Percentiles rank a stretch among this genome's conserved stretches.
phyloP scores from a whole-genome alignment of 1,140 invertebrate species.

The Cydia pomonella region DNA sequence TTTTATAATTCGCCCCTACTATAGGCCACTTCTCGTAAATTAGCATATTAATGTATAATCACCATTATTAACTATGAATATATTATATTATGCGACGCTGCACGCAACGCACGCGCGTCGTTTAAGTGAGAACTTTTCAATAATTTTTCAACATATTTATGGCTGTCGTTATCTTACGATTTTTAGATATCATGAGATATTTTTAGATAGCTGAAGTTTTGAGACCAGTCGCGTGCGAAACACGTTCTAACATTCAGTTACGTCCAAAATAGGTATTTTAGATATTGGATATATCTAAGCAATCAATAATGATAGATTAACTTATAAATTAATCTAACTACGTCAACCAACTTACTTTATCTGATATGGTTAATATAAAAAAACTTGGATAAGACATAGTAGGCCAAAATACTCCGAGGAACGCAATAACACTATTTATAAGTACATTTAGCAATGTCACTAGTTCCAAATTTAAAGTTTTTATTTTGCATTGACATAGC shows the following conservation, averaged over 20 bases:
- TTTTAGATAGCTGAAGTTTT: background rate
- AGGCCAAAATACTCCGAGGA: too few relatives aligned
- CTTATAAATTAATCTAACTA: background rate
- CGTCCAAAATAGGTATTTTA: background rate
- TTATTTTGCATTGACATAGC: too few relatives aligned
- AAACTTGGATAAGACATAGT: too few relatives aligned
- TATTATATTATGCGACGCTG: background rate
- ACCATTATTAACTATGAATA: conserved; percentile 17
- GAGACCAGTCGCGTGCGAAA: conserved; percentile 20
- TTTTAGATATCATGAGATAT: conserved; percentile 25
- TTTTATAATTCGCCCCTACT: background rate
- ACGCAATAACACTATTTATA: too few relatives aligned
- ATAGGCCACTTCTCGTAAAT: background rate
- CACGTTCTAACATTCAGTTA: background rate
- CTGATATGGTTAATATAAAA: too few relatives aligned
- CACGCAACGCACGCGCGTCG: conserved; percentile 13
- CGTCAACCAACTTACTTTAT: background rate
- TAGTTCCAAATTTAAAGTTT: too few relatives aligned
- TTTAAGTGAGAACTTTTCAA: conserved; percentile 2
- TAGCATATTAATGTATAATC: conserved; percentile 12
- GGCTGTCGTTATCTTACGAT: background rate
- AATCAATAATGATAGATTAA: background rate
- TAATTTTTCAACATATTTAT: conserved; percentile 19
- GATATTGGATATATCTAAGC: background rate
- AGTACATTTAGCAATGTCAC: too few relatives aligned